These are phyloP conservation scores for Barbus barbus DNA, from an alignment of 2,113 vertebrate species.

Conservation along the genomic window DNA sequence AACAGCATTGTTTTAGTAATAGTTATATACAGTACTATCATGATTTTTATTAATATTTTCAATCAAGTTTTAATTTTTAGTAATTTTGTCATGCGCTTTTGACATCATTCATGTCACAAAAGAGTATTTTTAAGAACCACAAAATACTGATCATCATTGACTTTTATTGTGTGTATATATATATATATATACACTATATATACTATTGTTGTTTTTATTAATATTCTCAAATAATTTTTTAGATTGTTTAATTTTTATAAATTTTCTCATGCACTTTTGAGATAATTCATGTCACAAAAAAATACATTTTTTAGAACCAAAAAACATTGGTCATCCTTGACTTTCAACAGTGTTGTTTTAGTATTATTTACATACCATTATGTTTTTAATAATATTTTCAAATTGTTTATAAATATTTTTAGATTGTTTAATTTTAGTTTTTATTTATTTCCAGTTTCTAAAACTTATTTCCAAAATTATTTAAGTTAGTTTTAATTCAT, in stretches of 20 bases:
- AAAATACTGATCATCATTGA: not conserved
- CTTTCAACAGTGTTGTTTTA: not conserved
- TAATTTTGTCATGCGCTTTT: too few species aligned
- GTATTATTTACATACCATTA: not conserved
- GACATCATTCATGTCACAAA: not conserved
- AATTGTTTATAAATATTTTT: not conserved
- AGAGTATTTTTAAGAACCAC: not conserved
- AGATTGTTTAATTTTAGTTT: not conserved
- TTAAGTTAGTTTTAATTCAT: not conserved
- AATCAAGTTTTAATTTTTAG: not conserved
- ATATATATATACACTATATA: not conserved
- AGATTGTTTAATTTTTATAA: not conserved
- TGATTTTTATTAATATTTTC: not conserved
- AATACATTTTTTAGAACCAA: too few species aligned
- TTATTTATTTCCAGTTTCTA: not conserved
- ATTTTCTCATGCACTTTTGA: not conserved
- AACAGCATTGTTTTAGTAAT: not conserved
- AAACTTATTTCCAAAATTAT: not conserved
- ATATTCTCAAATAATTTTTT: not conserved
- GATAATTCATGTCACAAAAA: not conserved
- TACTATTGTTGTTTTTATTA: not conserved
- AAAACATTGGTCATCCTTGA: too few species aligned
- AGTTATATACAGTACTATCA: not conserved
- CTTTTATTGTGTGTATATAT: not conserved
- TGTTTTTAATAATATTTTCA: not conserved